phyloP scores from a whole-genome alignment of 1,140 invertebrate species.

The Agraylea sexmaculata region DNA sequence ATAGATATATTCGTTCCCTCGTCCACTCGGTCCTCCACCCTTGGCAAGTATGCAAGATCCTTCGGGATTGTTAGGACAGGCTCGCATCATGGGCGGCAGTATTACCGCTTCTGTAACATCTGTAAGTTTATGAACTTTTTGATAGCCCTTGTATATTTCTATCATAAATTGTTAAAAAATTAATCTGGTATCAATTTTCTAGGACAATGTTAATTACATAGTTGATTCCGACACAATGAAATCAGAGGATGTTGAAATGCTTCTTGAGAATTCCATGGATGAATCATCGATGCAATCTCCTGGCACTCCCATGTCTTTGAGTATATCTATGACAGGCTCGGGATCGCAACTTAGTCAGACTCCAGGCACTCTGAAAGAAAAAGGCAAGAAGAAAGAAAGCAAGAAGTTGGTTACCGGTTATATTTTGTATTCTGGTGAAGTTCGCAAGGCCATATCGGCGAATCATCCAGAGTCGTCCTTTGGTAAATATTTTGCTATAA shows the following conservation, averaged over 20 bases:
- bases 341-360: too few species aligned
- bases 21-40: conserved; percentile 31
- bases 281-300: conserved; percentile 36
- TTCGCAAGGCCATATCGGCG: conserved; percentile 72
- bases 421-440: conserved; percentile 95
- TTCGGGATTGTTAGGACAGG: conserved; percentile 6
- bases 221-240: conserved; percentile 26
- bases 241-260: conserved; percentile 36
- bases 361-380: conserved; percentile 14
- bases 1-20: conserved; percentile 36
- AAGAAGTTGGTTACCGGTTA: conserved; percentile 94
- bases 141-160: background rate
- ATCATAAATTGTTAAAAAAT: background rate
- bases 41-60: conserved; percentile 29
- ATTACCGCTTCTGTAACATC: conserved; percentile 2
- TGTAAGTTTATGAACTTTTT: background rate
- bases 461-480: conserved; percentile 91
- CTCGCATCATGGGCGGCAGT: conserved; percentile 14
- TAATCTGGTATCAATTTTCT: conserved; percentile 3
- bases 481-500: conserved; percentile 41
- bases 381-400: conserved; percentile 57
- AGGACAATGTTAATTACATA: conserved; percentile 5
- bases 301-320: conserved; percentile 34
- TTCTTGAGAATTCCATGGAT: conserved; percentile 37
- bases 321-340: conserved; percentile 15